A percentile compares a stretch with the other conserved stretches of the same genome.
Conservation (phyloP, 2,113 vertebrate species). For the Actenoides lindsayi region DNA sequence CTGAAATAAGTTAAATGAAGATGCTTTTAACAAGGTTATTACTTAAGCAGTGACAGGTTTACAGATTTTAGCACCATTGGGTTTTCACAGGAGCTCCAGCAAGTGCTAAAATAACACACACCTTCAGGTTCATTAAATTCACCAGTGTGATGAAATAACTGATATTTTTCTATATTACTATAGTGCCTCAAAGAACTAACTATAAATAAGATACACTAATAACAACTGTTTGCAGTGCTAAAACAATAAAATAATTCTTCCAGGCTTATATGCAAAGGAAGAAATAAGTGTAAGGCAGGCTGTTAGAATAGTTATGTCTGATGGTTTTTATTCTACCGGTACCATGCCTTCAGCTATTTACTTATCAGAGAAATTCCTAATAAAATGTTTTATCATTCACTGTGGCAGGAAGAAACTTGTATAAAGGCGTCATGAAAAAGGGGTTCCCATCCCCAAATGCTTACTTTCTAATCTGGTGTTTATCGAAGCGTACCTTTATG, state of each 20-base stretch:
- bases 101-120: constrained; percentile 95
- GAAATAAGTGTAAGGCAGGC: constrained; percentile 60
- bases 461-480: constrained; percentile 69
- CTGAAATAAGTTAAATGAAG: constrained; percentile 85
- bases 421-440: constrained; percentile 55
- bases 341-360: constrained; percentile 50
- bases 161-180: constrained; percentile 82
- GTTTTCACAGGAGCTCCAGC: constrained; percentile 83
- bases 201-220: constrained; percentile 82
- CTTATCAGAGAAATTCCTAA: constrained; percentile 49
- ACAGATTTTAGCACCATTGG: constrained; percentile 90
- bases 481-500: constrained; percentile 48
- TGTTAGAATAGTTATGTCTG: constrained; percentile 33
- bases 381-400: constrained; percentile 57
- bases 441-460: constrained; percentile 54
- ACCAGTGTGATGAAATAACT: constrained; percentile 82
- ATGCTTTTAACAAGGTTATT: constrained; percentile 87
- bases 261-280: constrained; percentile 70
- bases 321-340: constrained; percentile 50
- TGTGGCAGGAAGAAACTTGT: constrained; percentile 56
- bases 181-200: constrained; percentile 75
- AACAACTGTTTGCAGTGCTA: constrained; percentile 77
- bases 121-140: constrained; percentile 91
- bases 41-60: constrained; percentile 87
- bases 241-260: constrained; percentile 80